Base-by-base conservation (phyloP, 2,888 invertebrate species). In the Microctonus aethiopoides region DNA sequence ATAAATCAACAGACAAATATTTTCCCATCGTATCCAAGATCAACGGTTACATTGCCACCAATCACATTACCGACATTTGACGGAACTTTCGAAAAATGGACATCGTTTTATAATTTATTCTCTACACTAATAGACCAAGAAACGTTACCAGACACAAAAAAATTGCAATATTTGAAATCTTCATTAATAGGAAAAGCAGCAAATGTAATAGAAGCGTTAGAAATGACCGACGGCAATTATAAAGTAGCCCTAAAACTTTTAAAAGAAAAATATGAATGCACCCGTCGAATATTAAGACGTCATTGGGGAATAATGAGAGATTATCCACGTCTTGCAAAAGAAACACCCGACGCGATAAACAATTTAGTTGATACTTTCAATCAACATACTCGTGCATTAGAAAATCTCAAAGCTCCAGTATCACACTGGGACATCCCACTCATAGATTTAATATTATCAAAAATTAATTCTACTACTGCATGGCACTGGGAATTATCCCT, bases 401-500 rank as follows among this genome's bases (percentile, higher is more conserved):
- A 68, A 56, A 71, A 65, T 29, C 16, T 68, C 0, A 51, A 65
- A 26, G 65, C 65, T 24, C 68, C 71, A 13, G 68, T 72, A 1
- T 3, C 9, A 1, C 26, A 11, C 1, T 72, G 71, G 68, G 68
- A 71, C 29, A 61, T 65, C 10, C 68, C 71, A 1, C 29, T 71
- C 1, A 26, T 54, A 1, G 60, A 71, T 34, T 54, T 71, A 2
- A 68, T 71, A 13, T 24, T 68, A 11, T 39, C 68, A 13, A 65
- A 65, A 60, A 10, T 71, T 20, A 61, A 39, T 26, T 9, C 26
- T 2, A 64, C 32, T n/a, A 71, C 68, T 6, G 52, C 61, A 3
- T 68, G 65, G 61, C 65, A 64, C 13, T 71, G 71, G 67, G 67
- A 67, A 34, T 20, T 71, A 5, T 67, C 64, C 10, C 20, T 63